These are phyloP conservation scores for Mesochorus sp. DNA, from an alignment of 2,888 invertebrate species.

Conservation along the genomic window DNA sequence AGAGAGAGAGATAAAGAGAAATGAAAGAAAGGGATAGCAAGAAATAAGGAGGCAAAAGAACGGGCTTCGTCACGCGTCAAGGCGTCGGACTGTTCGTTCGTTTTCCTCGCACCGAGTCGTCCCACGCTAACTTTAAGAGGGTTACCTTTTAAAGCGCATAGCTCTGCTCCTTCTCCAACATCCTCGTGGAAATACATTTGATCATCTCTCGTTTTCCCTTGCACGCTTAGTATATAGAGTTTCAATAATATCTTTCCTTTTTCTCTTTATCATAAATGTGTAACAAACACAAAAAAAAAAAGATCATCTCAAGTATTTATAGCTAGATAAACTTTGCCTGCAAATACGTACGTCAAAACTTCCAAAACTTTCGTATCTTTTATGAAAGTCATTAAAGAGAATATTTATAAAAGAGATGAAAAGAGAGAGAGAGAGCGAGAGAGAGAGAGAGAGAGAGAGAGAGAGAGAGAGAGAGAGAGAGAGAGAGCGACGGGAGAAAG, in stretches of 20 bases:
- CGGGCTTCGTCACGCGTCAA: slow-evolving; percentile 69
- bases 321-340: background rate
- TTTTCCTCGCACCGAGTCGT: slow-evolving; percentile 62
- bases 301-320: background rate
- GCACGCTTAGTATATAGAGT: no score
- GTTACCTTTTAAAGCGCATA: slow-evolving; percentile 61
- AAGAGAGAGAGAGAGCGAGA: background rate
- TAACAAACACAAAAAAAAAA: no score
- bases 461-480: background rate
- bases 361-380: background rate
- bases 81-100: slow-evolving; percentile 61
- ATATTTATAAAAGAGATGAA: no score
- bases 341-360: background rate
- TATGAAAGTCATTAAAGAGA: no score
- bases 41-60: slow-evolving; percentile 55
- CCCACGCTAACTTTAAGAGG: slow-evolving; percentile 67
- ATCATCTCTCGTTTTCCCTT: slow-evolving; percentile 50
- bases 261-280: background rate
- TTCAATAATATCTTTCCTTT: background rate
- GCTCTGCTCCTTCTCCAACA: slow-evolving; percentile 44
- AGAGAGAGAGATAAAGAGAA: slow-evolving; percentile 23
- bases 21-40: background rate
- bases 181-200: slow-evolving; percentile 62
- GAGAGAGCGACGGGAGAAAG: slow-evolving; percentile 13
- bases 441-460: background rate